Evolutionary conservation across 2,797 vertebrate species (phyloP), one percentile per base, ranked within the genome.

Genomic region (Hoplostethus atlanticus): DNA sequence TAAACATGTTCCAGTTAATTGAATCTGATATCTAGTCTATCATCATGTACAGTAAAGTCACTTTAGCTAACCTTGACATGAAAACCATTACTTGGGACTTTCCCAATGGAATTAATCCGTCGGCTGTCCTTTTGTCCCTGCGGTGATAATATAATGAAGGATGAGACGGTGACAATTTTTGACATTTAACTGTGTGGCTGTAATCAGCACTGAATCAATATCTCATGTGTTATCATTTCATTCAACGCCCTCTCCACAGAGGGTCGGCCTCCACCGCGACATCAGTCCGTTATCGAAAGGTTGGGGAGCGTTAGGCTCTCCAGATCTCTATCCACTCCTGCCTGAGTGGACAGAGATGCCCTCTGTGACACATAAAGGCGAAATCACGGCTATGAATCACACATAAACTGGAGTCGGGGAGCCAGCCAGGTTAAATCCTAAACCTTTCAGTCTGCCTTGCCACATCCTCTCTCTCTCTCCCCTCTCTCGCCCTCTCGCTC

Each of bases 131-230:
- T 85, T 80, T 69, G 83, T 85, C 83, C 81, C 87, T 8, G 61
- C 80, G 62, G 66, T 75, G 73, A 76, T 82, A 73, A 82, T 79
- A 68, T 71, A 76, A 91, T 85, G 78, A 89, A 81, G 80, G 83
- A 89, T 71, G 85, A 86, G 81, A 64, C 13, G 1, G 59, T 61
- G 78, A 84, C 82, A 79, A 74, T 85, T 89, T 88, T 90, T 88
- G 83, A 87, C 84, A 80, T 85, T 86, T 77, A 83, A 86, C 79
- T 76, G 69, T 83, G 83, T 73, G 46, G 59, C 65, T 79, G 77
- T 84, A 81, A 90, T 89, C 85, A 81, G 64, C 6, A 17, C 74
- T 81, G 80, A 89, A 91, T 91, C 87, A 87, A 89, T 89, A 91
- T 74, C 77, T 91, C 80, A 82, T 90, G 81, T 90, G 77, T 89